phyloP scores from a whole-genome alignment of 2,113 vertebrate species.

The Mus spicilegus region DNA sequence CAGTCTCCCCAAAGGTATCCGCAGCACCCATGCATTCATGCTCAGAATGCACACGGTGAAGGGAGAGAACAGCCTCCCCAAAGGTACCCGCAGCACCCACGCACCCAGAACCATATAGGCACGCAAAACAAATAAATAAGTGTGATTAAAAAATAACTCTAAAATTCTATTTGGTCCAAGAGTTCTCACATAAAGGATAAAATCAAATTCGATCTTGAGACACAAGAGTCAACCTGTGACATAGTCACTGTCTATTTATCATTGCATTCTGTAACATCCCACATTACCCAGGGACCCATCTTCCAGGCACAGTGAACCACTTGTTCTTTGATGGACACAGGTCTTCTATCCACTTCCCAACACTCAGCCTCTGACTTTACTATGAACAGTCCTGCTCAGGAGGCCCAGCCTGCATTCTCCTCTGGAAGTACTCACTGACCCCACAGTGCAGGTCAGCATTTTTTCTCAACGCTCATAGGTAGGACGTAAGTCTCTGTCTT shows the following conservation, averaged over 20 bases:
- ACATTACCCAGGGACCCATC: background rate
- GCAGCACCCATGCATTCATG: too few species aligned
- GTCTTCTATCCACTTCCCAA: background rate
- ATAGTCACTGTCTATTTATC: background rate
- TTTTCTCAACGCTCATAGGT: background rate
- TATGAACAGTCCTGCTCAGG: background rate
- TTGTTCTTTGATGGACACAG: background rate
- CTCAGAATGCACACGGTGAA: too few species aligned
- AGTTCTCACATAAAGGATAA: background rate
- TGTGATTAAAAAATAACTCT: background rate
- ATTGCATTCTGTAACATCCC: background rate
- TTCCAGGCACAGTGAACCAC: background rate
- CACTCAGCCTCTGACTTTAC: background rate
- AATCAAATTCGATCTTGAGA: background rate
- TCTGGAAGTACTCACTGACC: constrained; percentile 34
- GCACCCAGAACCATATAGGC: background rate
- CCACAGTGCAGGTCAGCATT: background rate
- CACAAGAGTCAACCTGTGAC: background rate
- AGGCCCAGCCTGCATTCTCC: constrained; percentile 1
- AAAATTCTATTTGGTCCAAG: constrained; percentile 19
- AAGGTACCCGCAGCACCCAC: too few species aligned
- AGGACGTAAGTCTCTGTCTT: constrained; percentile 4
- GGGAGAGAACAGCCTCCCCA: too few species aligned
- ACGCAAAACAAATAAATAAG: background rate
- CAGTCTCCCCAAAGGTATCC: background rate